Percentiles rank a stretch among this genome's conserved stretches.
Evolutionary conservation across 1,140 invertebrate genomes (phyloP).

Genomic region (Lordiphosa clarofinis): DNA sequence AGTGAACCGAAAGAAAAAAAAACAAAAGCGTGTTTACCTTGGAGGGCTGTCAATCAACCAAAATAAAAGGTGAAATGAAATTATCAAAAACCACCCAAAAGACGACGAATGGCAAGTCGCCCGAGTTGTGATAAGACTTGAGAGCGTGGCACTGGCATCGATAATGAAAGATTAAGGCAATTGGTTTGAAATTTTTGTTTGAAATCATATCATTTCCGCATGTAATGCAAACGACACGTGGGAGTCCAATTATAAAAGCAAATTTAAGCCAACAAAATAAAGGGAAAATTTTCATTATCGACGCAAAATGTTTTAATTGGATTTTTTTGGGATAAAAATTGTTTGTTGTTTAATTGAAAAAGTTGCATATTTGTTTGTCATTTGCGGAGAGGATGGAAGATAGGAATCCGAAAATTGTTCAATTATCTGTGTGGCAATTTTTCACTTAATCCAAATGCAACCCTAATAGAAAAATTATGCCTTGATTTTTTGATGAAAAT

Average conservation of each 20-base stretch:
- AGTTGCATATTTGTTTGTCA: background rate
- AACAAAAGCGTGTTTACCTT: conserved; percentile 47
- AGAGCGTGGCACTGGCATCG: conserved; percentile 47
- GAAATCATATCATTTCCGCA: conserved; percentile 11
- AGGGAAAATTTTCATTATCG: too few relatives aligned
- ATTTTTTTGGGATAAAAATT: too few relatives aligned
- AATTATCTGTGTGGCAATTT: conserved; percentile 38
- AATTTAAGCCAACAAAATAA: too few relatives aligned
- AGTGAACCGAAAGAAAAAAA: conserved; percentile 25
- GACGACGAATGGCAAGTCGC: conserved; percentile 20
- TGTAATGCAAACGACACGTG: conserved; percentile 54
- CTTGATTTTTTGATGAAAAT: conserved; percentile 34
- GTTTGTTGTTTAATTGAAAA: conserved; percentile 41
- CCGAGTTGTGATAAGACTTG: conserved; percentile 40
- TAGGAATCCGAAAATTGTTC: background rate
- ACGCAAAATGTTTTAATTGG: too few relatives aligned
- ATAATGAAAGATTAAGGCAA: conserved; percentile 30
- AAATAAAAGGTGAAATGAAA: conserved; percentile 40
- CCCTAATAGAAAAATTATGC: conserved; percentile 65
- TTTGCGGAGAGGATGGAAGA: too few relatives aligned
- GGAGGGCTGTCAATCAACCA: conserved; percentile 57
- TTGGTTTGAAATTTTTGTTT: conserved; percentile 23
- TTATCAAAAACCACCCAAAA: conserved; percentile 41
- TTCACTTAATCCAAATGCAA: conserved; percentile 48
- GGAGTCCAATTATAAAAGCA: background rate